Evolutionary conservation across 2,888 invertebrate species (phyloP), one percentile per base, ranked within the genome.

Genomic region (Catocala nupta): DNA sequence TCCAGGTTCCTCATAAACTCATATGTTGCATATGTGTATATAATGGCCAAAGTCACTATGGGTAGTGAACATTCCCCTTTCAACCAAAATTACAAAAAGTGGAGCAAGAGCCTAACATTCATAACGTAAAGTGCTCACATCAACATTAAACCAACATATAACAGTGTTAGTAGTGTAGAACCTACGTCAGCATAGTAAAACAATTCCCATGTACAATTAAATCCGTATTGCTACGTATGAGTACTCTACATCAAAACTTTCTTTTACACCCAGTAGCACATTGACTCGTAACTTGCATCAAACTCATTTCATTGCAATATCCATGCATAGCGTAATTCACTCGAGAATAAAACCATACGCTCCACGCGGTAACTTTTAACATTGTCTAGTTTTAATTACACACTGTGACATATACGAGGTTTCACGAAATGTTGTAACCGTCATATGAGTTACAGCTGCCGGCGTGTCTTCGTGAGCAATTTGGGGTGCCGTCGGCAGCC

Each of bases 381-480:
- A 11, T 43, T 60, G 4, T 16, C 67, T 39, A 69, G 60, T 77
- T 78, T 52, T 7, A 66, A 60, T 36, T 61, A 70, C 52, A 58
- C 45, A 44, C 87, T 63, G 80, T 79, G 62, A 82, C 91, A 81
- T 69, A 63, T 54, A 70, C 66, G 82, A 85, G 81, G 82, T 81
- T 82, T 80, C 78, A 81, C 78, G 77, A 80, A 84, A 81, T 81
- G 82, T 80, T 83, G 81, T 78, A 71, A 84, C 84, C 84, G 75
- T 84, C 85, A 77, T 85, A 88, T 92, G 90, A 93, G 88, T 90
- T 89, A 93, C 82, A 81, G 80, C 78, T 71, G 81, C 68, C 71
- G 70, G 85, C 81, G 83, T 85, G 91, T 90, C 89, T 90, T 86
- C 75, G 87, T 86, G 78, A 86, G 91, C 90, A 90, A 92, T 92